phyloP scores from a whole-genome alignment of 2,797 vertebrate genomes.

The Microcaecilia unicolor region DNA sequence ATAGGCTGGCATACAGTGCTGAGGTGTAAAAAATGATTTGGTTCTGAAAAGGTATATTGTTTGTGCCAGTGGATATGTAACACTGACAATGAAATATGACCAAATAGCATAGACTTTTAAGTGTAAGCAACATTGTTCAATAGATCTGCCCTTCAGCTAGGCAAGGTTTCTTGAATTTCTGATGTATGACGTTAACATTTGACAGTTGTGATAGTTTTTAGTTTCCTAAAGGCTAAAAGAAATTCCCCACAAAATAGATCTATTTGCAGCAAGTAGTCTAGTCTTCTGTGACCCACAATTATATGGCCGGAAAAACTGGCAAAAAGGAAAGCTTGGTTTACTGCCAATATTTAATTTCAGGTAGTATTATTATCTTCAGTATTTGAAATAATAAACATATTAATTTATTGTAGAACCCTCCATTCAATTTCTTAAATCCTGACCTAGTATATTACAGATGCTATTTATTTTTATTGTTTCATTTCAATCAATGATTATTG shows the following conservation, averaged over 20 bases:
- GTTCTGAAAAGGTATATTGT: neutral
- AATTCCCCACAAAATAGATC: neutral
- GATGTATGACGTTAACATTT: neutral
- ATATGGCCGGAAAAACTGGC: neutral
- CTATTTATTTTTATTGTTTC: no score
- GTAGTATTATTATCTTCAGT: no score
- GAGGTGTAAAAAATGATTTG: neutral
- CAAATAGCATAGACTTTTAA: constrained; percentile 2
- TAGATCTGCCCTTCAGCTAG: constrained; percentile 14
- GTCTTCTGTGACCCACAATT: neutral
- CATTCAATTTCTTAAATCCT: no score
- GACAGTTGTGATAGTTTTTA: neutral
- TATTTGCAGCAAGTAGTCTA: neutral
- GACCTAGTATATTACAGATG: no score
- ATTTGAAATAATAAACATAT: no score
- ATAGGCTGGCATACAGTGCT: neutral
- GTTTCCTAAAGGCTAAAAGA: constrained; percentile 1
- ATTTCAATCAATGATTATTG: no score
- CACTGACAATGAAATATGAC: neutral
- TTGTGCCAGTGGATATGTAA: neutral
- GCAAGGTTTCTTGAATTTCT: constrained; percentile 5
- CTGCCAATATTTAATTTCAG: neutral
- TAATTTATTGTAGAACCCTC: no score
- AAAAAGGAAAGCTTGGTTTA: neutral
- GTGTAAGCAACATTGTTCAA: neutral